Conservation (phyloP, 2,797 vertebrate species). For the Peromyscus nudipes region DNA sequence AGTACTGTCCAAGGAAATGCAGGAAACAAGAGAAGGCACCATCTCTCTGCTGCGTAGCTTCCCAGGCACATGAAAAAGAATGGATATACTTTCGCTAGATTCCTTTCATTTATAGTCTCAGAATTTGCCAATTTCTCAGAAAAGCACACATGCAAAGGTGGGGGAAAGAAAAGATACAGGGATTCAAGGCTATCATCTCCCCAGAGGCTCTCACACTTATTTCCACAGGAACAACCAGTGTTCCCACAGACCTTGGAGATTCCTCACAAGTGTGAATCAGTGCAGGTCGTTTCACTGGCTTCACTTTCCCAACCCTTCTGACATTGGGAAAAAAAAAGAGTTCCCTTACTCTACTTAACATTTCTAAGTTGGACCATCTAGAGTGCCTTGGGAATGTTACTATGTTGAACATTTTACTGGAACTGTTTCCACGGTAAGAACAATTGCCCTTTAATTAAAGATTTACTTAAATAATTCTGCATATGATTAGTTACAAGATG, state of each 20-base stretch:
- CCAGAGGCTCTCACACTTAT: background rate
- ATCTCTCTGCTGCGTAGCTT: background rate
- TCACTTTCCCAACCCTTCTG: background rate
- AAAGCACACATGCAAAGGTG: background rate
- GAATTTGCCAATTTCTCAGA: background rate
- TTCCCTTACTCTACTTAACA: background rate
- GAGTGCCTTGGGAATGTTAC: constrained; percentile 34
- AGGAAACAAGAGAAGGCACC: background rate
- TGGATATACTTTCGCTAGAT: background rate
- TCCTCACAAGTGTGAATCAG: background rate
- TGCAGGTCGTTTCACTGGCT: background rate
- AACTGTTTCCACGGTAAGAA: background rate
- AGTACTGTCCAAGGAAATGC: background rate
- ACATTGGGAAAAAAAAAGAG: background rate
- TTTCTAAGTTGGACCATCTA: constrained; percentile 14
- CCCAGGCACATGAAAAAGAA: background rate
- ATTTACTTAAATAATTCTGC: background rate
- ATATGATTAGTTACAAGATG: background rate
- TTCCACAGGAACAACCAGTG: background rate
- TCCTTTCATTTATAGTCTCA: background rate
- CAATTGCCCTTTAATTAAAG: background rate
- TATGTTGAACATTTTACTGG: background rate
- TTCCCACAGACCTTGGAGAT: background rate
- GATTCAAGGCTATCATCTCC: background rate
- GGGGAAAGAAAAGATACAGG: background rate